Conservation (phyloP, 2,113 vertebrate genomes). For the Varanus komodoensis region DNA sequence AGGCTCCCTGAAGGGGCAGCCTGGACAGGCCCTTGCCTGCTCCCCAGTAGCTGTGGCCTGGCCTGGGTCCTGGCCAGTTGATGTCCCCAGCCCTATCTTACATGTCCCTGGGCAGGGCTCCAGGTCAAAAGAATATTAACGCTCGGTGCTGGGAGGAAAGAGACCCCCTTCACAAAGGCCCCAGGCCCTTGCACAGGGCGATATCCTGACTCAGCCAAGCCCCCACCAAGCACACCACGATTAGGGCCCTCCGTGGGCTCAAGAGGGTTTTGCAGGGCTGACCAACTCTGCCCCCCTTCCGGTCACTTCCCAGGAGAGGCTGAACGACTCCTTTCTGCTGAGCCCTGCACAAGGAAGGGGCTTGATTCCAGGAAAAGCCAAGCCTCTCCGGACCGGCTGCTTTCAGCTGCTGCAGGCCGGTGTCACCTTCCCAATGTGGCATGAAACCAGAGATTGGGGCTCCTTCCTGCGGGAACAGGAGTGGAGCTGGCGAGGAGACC, state of each 20-base stretch:
- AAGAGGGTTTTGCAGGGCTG: not conserved
- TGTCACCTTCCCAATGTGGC: slow-evolving; percentile 34
- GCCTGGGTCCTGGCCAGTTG: not conserved
- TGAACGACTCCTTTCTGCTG: slow-evolving; percentile 39
- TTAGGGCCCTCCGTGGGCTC: not conserved
- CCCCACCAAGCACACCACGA: not conserved
- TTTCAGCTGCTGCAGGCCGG: not conserved
- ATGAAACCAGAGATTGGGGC: not conserved
- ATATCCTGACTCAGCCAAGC: too few species aligned
- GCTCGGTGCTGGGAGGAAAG: not conserved
- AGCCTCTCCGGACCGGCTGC: not conserved
- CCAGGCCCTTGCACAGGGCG: not conserved
- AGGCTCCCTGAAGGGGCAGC: too few species aligned
- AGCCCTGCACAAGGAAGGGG: slow-evolving; percentile 24
- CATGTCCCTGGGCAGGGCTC: not conserved
- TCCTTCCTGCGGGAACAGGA: slow-evolving; percentile 27
- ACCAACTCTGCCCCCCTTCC: not conserved
- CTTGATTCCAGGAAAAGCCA: slow-evolving; percentile 34
- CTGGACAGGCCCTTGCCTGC: not conserved
- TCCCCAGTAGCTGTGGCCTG: too few species aligned
- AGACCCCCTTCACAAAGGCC: not conserved
- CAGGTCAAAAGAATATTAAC: not conserved
- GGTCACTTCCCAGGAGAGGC: not conserved
- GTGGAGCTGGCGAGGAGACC: not conserved
- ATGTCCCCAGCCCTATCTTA: not conserved